A percentile compares a stretch with the other conserved stretches of the same genome.
These are phyloP conservation scores for Geococcyx californianus DNA, from an alignment of 2,113 vertebrate species.

Conservation along the genomic window DNA sequence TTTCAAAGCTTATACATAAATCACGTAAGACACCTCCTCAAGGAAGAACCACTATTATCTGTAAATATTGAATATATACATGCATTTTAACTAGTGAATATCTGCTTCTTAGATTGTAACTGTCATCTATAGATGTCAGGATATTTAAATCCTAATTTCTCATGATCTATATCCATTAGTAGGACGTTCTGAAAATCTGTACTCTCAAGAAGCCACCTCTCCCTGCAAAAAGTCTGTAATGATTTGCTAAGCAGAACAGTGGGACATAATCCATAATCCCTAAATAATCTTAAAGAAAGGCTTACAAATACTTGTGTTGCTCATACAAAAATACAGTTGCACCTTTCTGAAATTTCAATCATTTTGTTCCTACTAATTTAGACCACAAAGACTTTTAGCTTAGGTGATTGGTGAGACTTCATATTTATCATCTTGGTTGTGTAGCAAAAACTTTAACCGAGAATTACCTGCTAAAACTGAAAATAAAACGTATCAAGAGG, in stretches of 20 bases:
- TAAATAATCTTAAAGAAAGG: neutral
- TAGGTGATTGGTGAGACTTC: neutral
- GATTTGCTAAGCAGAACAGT: neutral
- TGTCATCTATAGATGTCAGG: neutral
- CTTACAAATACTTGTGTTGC: neutral
- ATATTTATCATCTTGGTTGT: neutral
- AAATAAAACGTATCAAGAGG: neutral
- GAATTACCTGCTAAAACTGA: neutral
- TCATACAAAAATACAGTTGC: neutral
- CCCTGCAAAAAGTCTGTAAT: neutral
- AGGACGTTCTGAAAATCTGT: neutral
- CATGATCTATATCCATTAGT: neutral
- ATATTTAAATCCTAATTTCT: neutral
- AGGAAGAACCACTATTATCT: neutral
- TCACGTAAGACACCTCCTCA: neutral
- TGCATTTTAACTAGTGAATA: neutral
- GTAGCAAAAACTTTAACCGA: neutral
- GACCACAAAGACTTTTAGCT: neutral
- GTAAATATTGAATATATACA: neutral
- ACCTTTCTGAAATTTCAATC: rapidly evolving
- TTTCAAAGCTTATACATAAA: neutral
- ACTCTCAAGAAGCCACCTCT: neutral
- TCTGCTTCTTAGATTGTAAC: neutral
- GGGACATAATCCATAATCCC: neutral
- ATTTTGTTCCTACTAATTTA: neutral